A percentile compares a stretch with the other conserved stretches of the same genome.
Conservation (phyloP, 2,113 vertebrate genomes). For the Forbesichthys agassizii region DNA sequence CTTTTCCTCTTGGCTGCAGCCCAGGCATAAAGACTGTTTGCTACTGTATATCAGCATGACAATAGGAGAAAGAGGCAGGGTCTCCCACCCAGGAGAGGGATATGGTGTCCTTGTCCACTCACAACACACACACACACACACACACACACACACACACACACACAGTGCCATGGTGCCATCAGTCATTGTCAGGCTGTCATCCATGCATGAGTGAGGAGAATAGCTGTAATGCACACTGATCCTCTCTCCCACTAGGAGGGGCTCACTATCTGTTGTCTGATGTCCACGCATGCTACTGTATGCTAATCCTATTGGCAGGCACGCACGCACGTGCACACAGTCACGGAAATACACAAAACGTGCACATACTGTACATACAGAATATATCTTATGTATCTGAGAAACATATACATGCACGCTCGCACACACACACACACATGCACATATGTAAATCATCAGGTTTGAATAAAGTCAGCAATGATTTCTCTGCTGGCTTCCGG, state of each 20-base stretch:
- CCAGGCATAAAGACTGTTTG: slow-evolving; percentile 48
- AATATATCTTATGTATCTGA: too few species aligned
- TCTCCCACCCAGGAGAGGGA: slow-evolving; percentile 32
- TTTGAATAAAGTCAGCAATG: neutral
- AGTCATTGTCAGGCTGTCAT: slow-evolving; percentile 53
- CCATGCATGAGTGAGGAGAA: slow-evolving; percentile 33
- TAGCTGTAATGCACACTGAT: slow-evolving; percentile 37
- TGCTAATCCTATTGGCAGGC: neutral
- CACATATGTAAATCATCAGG: neutral
- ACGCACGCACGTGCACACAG: slow-evolving; percentile 5
- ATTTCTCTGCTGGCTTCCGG: neutral
- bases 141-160: slow-evolving; percentile 4
- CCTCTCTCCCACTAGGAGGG: slow-evolving; percentile 26
- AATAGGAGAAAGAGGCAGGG: slow-evolving; percentile 45
- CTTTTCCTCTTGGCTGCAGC: slow-evolving; percentile 49
- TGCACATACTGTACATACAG: too few species aligned
- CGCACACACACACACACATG: slow-evolving; percentile 7
- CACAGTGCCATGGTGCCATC: slow-evolving; percentile 27
- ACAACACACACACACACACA: slow-evolving; percentile 5
- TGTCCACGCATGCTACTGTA: neutral
- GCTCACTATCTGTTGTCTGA: slow-evolving; percentile 30
- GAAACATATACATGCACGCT: too few species aligned
- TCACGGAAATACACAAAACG: neutral
- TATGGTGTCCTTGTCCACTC: slow-evolving; percentile 60
- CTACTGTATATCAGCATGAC: slow-evolving; percentile 43